phyloP scores from a whole-genome alignment of 2,888 invertebrate genomes.

The Andrena fulva region DNA sequence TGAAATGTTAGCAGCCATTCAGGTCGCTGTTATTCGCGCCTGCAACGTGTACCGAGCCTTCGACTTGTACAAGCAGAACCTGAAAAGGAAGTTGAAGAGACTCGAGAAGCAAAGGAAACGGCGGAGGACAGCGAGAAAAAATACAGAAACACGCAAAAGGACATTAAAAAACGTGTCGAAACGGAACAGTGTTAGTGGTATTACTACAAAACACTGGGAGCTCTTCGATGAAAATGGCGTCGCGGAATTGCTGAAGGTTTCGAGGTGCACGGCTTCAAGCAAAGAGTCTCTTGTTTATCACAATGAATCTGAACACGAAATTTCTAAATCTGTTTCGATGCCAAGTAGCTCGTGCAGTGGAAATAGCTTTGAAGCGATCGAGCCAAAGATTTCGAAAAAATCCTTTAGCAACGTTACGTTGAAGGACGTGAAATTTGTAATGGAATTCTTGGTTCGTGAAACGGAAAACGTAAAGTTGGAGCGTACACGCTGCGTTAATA shows the following conservation, averaged over 20 bases:
- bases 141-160: background rate
- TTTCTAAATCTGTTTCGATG: background rate
- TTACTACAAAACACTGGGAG: background rate
- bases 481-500: background rate
- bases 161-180: background rate
- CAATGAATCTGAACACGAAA: background rate
- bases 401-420: background rate
- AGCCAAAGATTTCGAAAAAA: background rate
- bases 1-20: slow-evolving; percentile 60
- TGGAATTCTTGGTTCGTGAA: slow-evolving; percentile 26
- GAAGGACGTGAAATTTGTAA: slow-evolving; percentile 13
- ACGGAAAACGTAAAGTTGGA: background rate
- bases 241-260: background rate
- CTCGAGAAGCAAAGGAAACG: background rate
- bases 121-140: background rate
- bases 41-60: slow-evolving; percentile 67
- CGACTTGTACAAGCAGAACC: slow-evolving; percentile 54
- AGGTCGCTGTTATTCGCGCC: slow-evolving; percentile 58
- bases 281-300: background rate
- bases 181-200: background rate
- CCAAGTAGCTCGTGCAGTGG: background rate
- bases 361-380: background rate
- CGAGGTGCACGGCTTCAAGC: background rate
- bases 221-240: background rate
- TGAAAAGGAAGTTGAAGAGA: background rate